These are phyloP conservation scores for Sapajus apella DNA, from an alignment of 2,113 vertebrate species.

Conservation along the genomic window DNA sequence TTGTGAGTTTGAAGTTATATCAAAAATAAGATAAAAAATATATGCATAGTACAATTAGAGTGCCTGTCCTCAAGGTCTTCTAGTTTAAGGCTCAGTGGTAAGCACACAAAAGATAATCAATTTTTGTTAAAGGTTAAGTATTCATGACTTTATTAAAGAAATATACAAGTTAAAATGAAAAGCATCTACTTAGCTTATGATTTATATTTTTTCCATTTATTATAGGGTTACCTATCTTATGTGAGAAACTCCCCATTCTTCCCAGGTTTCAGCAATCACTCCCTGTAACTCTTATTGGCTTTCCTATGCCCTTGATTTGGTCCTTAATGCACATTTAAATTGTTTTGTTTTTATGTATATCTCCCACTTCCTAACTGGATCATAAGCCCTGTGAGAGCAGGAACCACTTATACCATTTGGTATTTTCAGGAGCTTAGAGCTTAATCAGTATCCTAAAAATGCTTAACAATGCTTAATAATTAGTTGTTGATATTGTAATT, in stretches of 20 bases:
- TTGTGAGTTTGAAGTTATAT: constrained; percentile 19
- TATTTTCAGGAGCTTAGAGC: constrained; percentile 7
- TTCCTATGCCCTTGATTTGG: not conserved
- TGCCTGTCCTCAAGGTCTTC: not conserved
- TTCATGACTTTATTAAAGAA: not conserved
- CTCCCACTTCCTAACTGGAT: not conserved
- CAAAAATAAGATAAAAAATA: not conserved
- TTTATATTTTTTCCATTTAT: constrained; percentile 10
- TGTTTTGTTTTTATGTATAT: not conserved
- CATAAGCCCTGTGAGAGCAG: not conserved
- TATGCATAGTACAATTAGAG: not conserved
- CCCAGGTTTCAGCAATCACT: not conserved
- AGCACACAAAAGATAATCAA: not conserved
- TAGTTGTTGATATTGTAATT: not conserved
- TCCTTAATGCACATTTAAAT: not conserved
- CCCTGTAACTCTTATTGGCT: not conserved
- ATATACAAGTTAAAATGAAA: constrained; percentile 29
- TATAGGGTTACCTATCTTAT: not conserved
- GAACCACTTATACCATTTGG: not conserved
- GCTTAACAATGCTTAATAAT: not conserved
- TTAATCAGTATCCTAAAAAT: not conserved
- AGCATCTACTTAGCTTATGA: not conserved
- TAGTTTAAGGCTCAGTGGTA: not conserved
- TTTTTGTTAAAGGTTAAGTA: not conserved
- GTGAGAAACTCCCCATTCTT: not conserved